These are phyloP conservation scores for Drosophila rufa DNA, from an alignment of 1,140 invertebrate genomes.

Conservation along the genomic window DNA sequence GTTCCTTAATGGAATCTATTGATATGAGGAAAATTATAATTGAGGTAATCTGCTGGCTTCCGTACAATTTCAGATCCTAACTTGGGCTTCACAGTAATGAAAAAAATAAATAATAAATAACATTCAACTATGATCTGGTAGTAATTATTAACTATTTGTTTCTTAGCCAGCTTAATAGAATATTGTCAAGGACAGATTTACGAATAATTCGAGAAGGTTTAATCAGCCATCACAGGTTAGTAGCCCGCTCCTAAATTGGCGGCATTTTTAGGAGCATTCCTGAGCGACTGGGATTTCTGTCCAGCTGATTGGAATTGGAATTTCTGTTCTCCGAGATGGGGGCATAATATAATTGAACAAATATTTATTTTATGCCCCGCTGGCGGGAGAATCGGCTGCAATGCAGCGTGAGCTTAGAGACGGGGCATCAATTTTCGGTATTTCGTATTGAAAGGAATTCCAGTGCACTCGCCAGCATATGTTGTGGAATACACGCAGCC, in stretches of 20 bases:
- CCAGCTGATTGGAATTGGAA: conserved; percentile 16
- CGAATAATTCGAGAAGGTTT: neutral
- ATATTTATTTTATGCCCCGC: conserved; percentile 66
- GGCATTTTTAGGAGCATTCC: conserved; percentile 14
- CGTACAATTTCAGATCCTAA: too few relatives aligned
- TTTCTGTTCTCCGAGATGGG: conserved; percentile 3
- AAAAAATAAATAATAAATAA: too few relatives aligned
- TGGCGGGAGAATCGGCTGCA: neutral
- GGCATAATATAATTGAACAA: conserved; percentile 55
- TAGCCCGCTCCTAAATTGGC: conserved; percentile 4
- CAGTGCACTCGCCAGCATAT: conserved; percentile 42
- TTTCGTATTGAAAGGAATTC: conserved; percentile 66
- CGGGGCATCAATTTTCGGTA: conserved; percentile 58
- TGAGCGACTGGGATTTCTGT: conserved; percentile 18
- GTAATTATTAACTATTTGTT: too few relatives aligned
- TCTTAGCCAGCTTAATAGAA: too few relatives aligned
- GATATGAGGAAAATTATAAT: neutral
- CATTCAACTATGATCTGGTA: too few relatives aligned
- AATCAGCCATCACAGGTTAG: neutral
- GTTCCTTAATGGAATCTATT: neutral
- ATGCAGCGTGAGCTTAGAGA: neutral
- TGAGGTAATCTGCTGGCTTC: neutral
- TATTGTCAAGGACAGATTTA: neutral
- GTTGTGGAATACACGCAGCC: conserved; percentile 52
- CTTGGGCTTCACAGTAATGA: too few relatives aligned